Conservation (phyloP, 2,113 vertebrate genomes). For the Machaerirhynchus nigripectus region DNA sequence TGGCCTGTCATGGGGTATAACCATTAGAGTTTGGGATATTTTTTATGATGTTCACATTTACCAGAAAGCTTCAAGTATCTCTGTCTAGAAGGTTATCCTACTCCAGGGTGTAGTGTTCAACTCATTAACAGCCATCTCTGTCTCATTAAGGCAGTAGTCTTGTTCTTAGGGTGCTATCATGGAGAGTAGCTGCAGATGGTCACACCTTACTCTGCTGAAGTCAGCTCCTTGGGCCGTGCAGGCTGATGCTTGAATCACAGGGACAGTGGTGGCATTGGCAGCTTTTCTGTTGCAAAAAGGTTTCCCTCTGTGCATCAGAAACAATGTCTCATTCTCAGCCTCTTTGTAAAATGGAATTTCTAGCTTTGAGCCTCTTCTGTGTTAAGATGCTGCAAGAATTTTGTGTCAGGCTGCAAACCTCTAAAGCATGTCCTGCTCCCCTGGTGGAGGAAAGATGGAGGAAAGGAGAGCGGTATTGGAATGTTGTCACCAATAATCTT, state of each 20-base stretch:
- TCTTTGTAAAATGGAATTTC: background rate
- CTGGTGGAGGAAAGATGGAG: background rate
- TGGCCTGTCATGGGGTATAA: background rate
- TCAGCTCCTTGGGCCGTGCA: background rate
- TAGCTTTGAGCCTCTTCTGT: background rate
- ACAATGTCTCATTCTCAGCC: background rate
- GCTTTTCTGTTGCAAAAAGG: background rate
- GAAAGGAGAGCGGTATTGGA: background rate
- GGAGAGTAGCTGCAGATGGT: background rate
- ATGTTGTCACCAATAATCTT: background rate
- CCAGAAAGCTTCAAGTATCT: background rate
- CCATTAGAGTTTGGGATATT: background rate
- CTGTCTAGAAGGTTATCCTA: background rate
- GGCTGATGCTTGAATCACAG: background rate
- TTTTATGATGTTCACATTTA: background rate
- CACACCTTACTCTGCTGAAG: background rate
- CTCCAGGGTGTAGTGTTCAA: background rate
- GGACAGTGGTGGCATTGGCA: background rate
- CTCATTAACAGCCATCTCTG: background rate
- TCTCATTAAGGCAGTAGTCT: background rate
- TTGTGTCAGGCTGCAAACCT: background rate
- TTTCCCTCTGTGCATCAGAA: background rate
- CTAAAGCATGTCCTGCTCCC: background rate
- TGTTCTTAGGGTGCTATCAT: rapidly evolving
- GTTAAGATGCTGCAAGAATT: background rate